These are phyloP conservation scores for Parnassius orleans DNA, from an alignment of 2,888 invertebrate genomes.

Conservation along the genomic window DNA sequence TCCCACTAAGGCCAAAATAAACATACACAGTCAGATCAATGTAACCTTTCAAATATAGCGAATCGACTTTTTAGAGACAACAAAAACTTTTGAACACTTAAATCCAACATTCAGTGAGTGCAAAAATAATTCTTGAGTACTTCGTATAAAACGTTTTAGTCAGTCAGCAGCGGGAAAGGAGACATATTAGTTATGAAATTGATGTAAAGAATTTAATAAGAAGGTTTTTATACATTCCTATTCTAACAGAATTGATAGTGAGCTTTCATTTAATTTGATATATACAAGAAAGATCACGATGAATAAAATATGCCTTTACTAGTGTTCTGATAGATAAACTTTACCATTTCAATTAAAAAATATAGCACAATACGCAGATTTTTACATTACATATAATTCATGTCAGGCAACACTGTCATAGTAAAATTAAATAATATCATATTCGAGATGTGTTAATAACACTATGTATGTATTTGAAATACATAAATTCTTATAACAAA, in stretches of 20 bases:
- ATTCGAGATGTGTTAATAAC: background rate
- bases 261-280: no score
- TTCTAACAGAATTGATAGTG: no score
- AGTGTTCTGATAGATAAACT: no score
- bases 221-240: no score
- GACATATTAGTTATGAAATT: background rate
- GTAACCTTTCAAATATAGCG: background rate
- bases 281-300: no score
- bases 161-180: conserved; percentile 3
- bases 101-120: background rate
- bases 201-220: background rate
- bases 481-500: background rate
- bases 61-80: background rate
- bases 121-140: background rate
- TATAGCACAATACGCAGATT: no score
- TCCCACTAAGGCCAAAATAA: conserved; percentile 39
- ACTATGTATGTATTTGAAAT: background rate
- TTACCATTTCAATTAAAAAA: no score
- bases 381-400: no score
- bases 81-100: background rate
- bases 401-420: no score
- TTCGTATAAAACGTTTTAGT: background rate
- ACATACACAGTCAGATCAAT: conserved; percentile 40
- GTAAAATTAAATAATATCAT: background rate
- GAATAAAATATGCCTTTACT: no score